Conservation (phyloP, 2,888 invertebrate genomes). For the Melinaea menophilus region DNA sequence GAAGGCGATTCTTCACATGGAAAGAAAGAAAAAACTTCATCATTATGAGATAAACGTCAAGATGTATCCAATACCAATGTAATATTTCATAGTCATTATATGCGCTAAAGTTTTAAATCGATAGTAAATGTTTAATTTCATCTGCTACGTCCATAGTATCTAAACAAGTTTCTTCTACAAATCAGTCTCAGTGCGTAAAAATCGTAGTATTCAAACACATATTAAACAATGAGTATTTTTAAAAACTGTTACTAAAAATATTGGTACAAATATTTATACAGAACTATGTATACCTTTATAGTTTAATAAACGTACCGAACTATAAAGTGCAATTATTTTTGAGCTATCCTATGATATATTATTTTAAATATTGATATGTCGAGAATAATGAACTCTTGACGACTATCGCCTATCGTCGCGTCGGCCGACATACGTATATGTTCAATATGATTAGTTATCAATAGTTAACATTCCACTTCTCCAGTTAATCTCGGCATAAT, state of each 20-base stretch:
- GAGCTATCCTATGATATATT: too few relatives aligned
- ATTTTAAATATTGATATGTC: too few relatives aligned
- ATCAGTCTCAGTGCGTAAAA: slow-evolving; percentile 14
- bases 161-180: slow-evolving; percentile 30
- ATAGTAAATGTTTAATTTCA: slow-evolving; percentile 31
- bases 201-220: background rate
- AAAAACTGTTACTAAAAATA: background rate
- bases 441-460: slow-evolving; percentile 48
- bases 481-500: slow-evolving; percentile 66
- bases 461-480: slow-evolving; percentile 74
- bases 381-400: too few relatives aligned
- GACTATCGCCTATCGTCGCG: too few relatives aligned
- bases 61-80: slow-evolving; percentile 18
- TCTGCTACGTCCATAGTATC: slow-evolving; percentile 32
- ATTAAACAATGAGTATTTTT: background rate
- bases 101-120: slow-evolving; percentile 25
- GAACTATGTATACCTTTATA: too few relatives aligned
- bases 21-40: slow-evolving; percentile 12
- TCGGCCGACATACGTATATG: too few relatives aligned
- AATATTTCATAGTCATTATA: slow-evolving; percentile 27
- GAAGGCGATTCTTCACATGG: slow-evolving; percentile 18
- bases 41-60: background rate
- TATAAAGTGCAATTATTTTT: too few relatives aligned
- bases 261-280: background rate
- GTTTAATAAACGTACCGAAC: too few relatives aligned